Conservation (phyloP, 2,113 vertebrate species). For the Otus sunia region DNA sequence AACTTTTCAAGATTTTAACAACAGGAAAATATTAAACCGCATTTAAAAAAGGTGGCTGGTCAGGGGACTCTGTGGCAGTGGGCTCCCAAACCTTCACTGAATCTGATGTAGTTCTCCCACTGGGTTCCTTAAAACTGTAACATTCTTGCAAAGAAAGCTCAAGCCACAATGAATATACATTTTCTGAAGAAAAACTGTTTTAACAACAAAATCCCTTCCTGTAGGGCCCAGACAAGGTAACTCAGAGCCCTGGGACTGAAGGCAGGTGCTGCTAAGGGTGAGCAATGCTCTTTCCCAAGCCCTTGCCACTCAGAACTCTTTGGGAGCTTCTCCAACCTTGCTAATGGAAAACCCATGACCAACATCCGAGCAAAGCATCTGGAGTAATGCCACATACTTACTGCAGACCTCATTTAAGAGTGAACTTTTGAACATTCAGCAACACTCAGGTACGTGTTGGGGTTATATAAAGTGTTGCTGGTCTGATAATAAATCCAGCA, state of each 20-base stretch:
- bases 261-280: background rate
- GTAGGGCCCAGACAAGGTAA: background rate
- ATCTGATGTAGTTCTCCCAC: background rate
- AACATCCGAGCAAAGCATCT: background rate
- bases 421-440: background rate
- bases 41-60: background rate
- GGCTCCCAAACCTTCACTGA: background rate
- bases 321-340: background rate
- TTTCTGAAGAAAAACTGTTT: background rate
- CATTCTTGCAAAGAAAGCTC: background rate
- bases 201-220: background rate
- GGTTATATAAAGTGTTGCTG: background rate
- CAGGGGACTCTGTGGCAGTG: background rate
- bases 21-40: background rate
- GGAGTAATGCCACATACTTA: background rate
- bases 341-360: background rate
- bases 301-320: background rate
- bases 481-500: constrained; percentile 5
- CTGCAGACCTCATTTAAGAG: background rate
- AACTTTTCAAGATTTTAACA: background rate
- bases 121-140: background rate
- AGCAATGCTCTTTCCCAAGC: background rate
- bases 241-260: background rate
- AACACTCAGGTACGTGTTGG: background rate
- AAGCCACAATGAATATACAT: background rate